Evolutionary conservation across 2,113 vertebrate species (phyloP).

Genomic region (Pungitius pungitius): DNA sequence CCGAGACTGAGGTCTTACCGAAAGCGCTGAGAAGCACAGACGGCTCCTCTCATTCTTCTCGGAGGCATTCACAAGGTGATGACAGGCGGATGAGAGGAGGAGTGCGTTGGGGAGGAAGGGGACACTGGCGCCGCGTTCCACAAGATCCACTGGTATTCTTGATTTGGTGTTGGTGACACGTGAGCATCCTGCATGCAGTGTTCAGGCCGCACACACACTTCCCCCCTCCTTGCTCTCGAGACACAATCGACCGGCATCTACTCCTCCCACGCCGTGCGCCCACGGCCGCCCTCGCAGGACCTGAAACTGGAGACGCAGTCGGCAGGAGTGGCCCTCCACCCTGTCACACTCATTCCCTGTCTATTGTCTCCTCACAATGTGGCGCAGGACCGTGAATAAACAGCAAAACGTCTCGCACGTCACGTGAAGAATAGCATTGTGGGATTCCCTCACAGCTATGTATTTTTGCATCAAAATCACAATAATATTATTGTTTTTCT

Average conservation of each 20-base stretch:
- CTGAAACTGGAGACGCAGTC: constrained; percentile 65
- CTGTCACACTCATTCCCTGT: constrained; percentile 51
- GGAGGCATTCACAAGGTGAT: constrained; percentile 28
- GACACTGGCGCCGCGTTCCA: constrained; percentile 17
- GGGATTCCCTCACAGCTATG: background rate
- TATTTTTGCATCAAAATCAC: background rate
- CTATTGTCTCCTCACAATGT: constrained; percentile 73
- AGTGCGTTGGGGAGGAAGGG: constrained; percentile 6
- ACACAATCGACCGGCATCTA: constrained; percentile 28
- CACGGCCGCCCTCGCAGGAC: constrained; percentile 49
- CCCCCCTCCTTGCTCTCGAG: background rate
- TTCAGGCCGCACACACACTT: background rate
- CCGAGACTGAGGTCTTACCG: constrained; percentile 22
- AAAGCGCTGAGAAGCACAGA: constrained; percentile 1
- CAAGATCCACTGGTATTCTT: constrained; percentile 20
- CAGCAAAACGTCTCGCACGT: background rate
- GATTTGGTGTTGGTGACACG: constrained; percentile 27
- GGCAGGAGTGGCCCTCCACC: constrained; percentile 40
- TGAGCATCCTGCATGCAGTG: constrained; percentile 16
- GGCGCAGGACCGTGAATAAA: constrained; percentile 38
- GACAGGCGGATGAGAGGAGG: constrained; percentile 47
- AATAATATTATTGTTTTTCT: background rate
- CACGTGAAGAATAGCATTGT: background rate
- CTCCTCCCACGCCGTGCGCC: constrained; percentile 39
- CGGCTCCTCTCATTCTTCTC: constrained; percentile 33